Evolutionary conservation across 2,113 vertebrate genomes (phyloP).

Genomic region (Bubalus kerabau): DNA sequence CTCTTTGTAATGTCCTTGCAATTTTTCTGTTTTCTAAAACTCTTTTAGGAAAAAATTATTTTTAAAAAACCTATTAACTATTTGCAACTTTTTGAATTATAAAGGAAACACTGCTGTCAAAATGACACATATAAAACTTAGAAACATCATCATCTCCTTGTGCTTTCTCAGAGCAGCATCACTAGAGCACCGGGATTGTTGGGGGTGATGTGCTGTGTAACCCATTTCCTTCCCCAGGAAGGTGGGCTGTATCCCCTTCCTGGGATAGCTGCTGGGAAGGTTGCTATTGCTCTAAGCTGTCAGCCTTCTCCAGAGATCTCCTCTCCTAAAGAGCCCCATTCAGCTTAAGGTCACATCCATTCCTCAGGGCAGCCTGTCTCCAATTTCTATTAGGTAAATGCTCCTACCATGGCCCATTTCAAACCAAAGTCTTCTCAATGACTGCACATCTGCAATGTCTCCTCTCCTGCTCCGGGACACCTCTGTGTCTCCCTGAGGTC

Average conservation of each 20-base stretch:
- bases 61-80: neutral
- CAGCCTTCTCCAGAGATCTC: neutral
- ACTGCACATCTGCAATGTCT: neutral
- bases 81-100: neutral
- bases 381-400: neutral
- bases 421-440: neutral
- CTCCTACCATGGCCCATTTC: neutral
- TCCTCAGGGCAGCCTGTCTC: neutral
- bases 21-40: neutral
- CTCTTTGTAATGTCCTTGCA: neutral
- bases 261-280: neutral
- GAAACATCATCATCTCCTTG: neutral
- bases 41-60: neutral
- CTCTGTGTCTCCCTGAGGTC: neutral
- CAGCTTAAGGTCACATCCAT: neutral
- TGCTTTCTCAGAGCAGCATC: neutral
- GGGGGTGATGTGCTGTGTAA: neutral
- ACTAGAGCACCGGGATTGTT: fast-evolving
- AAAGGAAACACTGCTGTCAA: neutral
- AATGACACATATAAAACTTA: neutral
- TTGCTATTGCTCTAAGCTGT: neutral
- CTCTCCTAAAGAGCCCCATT: neutral
- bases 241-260: too few relatives aligned
- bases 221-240: neutral
- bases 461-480: neutral